Base-by-base conservation (phyloP, 2,888 invertebrate species). In the Dryobota labecula region DNA sequence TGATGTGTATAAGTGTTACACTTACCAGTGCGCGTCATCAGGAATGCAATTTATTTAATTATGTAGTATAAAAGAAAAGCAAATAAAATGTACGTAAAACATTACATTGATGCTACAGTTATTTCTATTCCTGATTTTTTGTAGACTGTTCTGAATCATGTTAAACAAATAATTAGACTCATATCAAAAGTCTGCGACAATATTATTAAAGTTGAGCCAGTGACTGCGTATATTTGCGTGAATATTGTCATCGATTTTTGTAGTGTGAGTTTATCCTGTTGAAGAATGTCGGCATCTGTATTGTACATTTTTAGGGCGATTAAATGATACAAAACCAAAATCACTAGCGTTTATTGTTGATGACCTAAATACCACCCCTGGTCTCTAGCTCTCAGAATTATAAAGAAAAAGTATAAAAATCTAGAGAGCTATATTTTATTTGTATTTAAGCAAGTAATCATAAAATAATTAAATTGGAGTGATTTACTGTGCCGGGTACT, bases 11-110 rank as follows among this genome's bases (percentile, higher is more conserved):
- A 92, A 88, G 92, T 94, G 92, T 91, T 93, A 93, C 94, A 94
- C 92, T 90, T 88, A 91, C 90, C 91, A 91, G 93, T 94, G 94
- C 86, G 91, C 90, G 90, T 93, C 95, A 94, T 92, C 94, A 93
- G 93, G 93, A 94, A 95, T 94, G 94, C 95, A 94, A 95, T 95
- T 94, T 94, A 95, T 95, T 96, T 95, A 95, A 95, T 95, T 94
- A 95, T 95, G 95, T 96, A 96, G 95, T 94, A 92, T 93, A 93
- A 62, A 91, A 89, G 78, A 91, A 93, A 92, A 93, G 93, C 92
- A 94, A 95, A 95, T 95, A 95, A 96, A 95, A 94, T 92, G 92
- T 94, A 93, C 89, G 94, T 93, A 93, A 84, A 94, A 93, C 92
- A 92, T 91, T 92, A 87, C 83, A 88, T 86, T 86, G 87, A 90